Evolutionary conservation across 2,797 vertebrate species (phyloP).

Genomic region (Paramormyrops hopkinsi): DNA sequence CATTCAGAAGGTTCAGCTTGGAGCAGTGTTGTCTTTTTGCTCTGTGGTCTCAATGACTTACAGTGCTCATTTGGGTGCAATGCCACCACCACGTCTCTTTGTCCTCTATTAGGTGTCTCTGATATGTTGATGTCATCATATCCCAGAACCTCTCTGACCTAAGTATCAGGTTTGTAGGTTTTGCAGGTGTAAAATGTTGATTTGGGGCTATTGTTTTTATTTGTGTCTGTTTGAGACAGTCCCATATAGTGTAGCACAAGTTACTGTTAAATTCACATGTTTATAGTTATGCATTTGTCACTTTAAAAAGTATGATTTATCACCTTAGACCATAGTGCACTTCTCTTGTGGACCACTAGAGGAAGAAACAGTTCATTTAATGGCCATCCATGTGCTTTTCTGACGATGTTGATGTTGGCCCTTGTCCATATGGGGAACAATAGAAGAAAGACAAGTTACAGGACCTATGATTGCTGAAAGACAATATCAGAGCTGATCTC

Average conservation of each 20-base stretch:
- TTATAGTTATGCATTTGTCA: slow-evolving; percentile 23
- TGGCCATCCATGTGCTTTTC: background rate
- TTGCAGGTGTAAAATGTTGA: background rate
- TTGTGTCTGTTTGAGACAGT: slow-evolving; percentile 13
- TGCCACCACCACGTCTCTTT: background rate
- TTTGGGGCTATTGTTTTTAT: slow-evolving; percentile 12
- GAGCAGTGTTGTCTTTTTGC: background rate
- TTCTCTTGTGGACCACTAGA: slow-evolving; percentile 11
- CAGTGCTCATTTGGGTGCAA: background rate
- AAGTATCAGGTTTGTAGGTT: background rate
- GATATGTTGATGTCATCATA: background rate
- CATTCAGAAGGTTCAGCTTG: background rate
- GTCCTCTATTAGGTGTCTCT: background rate
- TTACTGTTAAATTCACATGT: slow-evolving; percentile 17
- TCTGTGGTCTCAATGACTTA: background rate
- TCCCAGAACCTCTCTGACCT: background rate
- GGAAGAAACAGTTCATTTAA: background rate
- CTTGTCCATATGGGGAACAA: background rate
- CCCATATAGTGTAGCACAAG: background rate
- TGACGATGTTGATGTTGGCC: background rate
- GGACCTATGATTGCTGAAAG: slow-evolving; percentile 7
- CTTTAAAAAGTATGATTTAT: background rate
- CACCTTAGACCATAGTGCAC: background rate
- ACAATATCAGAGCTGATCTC: background rate
- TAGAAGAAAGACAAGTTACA: background rate